phyloP scores from a whole-genome alignment of 2,113 vertebrate genomes.

The Catagonus wagneri region DNA sequence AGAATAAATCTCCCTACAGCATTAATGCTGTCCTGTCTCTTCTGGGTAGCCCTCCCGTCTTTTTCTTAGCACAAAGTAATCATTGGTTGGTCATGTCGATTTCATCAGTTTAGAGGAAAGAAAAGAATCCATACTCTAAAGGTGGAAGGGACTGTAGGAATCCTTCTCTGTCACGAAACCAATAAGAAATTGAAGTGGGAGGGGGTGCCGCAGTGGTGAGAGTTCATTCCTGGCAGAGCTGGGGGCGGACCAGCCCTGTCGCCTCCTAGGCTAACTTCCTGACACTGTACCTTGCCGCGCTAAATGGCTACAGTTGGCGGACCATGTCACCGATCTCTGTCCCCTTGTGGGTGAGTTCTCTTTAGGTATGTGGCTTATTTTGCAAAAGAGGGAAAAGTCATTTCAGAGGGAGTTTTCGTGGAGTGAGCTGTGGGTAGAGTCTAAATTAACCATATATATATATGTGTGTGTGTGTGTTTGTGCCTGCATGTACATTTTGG shows the following conservation, averaged over 20 bases:
- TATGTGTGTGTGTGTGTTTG: too few relatives aligned
- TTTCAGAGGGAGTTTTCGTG: neutral
- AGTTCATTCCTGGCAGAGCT: neutral
- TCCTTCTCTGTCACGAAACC: neutral
- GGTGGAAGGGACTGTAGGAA: neutral
- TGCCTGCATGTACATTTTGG: too few relatives aligned
- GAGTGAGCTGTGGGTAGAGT: neutral
- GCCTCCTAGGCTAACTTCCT: neutral
- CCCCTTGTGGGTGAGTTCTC: neutral
- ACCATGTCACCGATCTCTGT: neutral
- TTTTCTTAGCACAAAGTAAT: neutral
- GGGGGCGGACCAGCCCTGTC: neutral
- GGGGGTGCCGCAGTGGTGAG: neutral
- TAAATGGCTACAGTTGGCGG: neutral
- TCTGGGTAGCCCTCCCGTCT: neutral
- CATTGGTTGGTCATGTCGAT: neutral
- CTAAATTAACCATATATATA: neutral
- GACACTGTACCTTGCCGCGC: neutral
- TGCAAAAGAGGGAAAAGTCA: neutral
- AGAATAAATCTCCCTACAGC: neutral
- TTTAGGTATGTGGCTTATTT: neutral
- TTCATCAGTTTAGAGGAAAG: neutral
- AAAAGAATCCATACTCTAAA: conserved; percentile 48
- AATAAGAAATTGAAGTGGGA: neutral
- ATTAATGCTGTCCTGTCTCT: neutral